Evolutionary conservation across 2,888 invertebrate genomes (phyloP), one percentile per base, ranked within the genome.

Genomic region (Phaedon cochleariae): DNA sequence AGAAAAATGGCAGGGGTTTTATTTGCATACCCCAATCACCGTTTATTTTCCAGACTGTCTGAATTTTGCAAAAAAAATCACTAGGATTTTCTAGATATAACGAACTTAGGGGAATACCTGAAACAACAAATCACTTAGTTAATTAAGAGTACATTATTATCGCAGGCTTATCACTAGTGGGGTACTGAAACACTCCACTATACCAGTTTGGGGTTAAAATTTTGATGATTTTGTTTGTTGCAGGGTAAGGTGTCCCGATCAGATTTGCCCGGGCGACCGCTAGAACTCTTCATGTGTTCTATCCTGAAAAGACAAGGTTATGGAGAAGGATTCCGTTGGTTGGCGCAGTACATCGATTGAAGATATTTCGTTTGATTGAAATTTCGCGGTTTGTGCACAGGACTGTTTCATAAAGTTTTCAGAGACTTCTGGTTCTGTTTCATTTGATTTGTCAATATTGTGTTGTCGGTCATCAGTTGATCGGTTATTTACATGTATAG

Each of bases 271-370:
- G 96, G 96, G 65, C 94, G 98, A 85, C 99, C 99, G 70, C 85
- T 99, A 85, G 99, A 99, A 88, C 87, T 99, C 80, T 99, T 97
- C 87, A 99, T 99, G 99, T 99, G 98, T 87, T 97, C 97, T 76
- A 98, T 99, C 80, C 89, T 98, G 83, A 98, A 98, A 87, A 90
- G 97, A 81, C 98, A 99, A 87, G 99, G 99, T 74, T 99, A 99
- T 85, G 99, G 99, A 70, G 99, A 99, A 85, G 99, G 98, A 79
- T 99, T 99, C 90, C 94, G 98, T 85, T 99, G 99, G 99, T 89
- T 99, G 85, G 96, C 98, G 82, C 96, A 97, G 88, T 97, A 97
- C 88, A 96, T 97, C 85, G 95, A 95, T 90, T 95, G 92, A 92
- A 54, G 37, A n/a, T n/a, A n/a, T n/a, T n/a, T n/a, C n/a, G n/a